These are phyloP conservation scores for Protaetia brevitarsis DNA, from an alignment of 1,140 invertebrate species.

Conservation along the genomic window DNA sequence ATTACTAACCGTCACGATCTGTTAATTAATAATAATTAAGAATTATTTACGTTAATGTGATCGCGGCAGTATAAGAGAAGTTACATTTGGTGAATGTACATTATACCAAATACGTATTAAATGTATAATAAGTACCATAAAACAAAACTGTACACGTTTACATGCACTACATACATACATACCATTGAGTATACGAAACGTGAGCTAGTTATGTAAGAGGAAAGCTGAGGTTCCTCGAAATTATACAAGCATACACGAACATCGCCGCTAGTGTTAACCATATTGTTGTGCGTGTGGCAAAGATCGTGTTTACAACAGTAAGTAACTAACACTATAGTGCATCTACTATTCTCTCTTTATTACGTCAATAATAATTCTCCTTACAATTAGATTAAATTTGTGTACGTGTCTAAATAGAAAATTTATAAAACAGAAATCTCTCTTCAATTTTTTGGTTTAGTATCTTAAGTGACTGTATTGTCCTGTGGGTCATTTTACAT, in stretches of 20 bases:
- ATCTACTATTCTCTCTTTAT: too few species aligned
- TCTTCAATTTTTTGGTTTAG: too few species aligned
- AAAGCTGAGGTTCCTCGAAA: background rate
- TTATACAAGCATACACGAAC: background rate
- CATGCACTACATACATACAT: background rate
- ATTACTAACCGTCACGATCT: constrained; percentile 16
- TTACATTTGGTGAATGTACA: too few species aligned
- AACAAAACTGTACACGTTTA: background rate
- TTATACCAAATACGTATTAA: too few species aligned
- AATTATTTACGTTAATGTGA: constrained; percentile 6
- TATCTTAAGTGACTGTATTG: too few species aligned
- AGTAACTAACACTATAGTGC: too few species aligned
- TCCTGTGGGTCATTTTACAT: too few species aligned
- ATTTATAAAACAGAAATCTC: too few species aligned
- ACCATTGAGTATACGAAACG: background rate
- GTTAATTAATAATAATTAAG: constrained; percentile 16
- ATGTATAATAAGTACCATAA: too few species aligned
- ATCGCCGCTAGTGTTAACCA: background rate
- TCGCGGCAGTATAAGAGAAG: background rate
- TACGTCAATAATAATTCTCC: too few species aligned
- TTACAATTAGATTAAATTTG: too few species aligned
- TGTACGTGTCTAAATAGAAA: too few species aligned
- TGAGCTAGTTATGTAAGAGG: background rate
- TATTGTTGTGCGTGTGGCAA: background rate
- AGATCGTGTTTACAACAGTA: background rate